A percentile compares a stretch with the other conserved stretches of the same genome.
These are phyloP conservation scores for Ormia ochracea DNA, from an alignment of 2,888 invertebrate species.

Conservation along the genomic window DNA sequence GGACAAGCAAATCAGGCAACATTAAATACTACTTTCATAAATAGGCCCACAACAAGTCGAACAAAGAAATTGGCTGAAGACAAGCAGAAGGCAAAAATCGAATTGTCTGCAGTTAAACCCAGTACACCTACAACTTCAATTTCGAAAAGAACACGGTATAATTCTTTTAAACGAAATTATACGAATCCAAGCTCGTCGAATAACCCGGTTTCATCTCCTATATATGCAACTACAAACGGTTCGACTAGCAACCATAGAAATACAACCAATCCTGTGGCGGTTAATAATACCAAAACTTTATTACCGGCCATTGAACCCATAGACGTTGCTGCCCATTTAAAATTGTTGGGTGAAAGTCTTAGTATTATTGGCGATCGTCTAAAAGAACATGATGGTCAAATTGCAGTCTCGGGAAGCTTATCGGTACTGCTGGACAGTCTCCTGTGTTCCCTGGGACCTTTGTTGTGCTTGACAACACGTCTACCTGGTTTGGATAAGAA, in stretches of 20 bases:
- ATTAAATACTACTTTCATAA: slow-evolving; percentile 67
- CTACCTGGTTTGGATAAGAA: slow-evolving; percentile 85
- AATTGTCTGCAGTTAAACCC: background rate
- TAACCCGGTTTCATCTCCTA: slow-evolving; percentile 24
- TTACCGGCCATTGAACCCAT: slow-evolving; percentile 85
- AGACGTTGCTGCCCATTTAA: slow-evolving; percentile 94
- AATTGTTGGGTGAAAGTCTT: slow-evolving; percentile 93
- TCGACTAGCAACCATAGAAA: slow-evolving; percentile 15
- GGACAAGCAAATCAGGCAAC: slow-evolving; percentile 13
- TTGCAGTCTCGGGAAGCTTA: slow-evolving; percentile 95
- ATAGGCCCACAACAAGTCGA: slow-evolving; percentile 72
- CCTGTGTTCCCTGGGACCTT: slow-evolving; percentile 92
- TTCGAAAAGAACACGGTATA: slow-evolving; percentile 57
- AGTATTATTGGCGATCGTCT: slow-evolving; percentile 94
- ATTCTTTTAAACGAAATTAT: slow-evolving; percentile 69
- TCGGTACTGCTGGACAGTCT: slow-evolving; percentile 95
- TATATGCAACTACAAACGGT: slow-evolving; percentile 45
- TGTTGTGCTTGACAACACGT: slow-evolving; percentile 90
- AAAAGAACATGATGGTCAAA: slow-evolving; percentile 96
- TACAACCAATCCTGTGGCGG: background rate
- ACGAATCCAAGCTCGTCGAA: background rate
- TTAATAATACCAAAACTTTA: slow-evolving; percentile 40
- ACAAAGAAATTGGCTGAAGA: slow-evolving; percentile 72
- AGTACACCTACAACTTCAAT: slow-evolving; percentile 34
- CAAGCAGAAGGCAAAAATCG: slow-evolving; percentile 61